Conservation (phyloP, 2,113 vertebrate species). For the Eurypyga helias region DNA sequence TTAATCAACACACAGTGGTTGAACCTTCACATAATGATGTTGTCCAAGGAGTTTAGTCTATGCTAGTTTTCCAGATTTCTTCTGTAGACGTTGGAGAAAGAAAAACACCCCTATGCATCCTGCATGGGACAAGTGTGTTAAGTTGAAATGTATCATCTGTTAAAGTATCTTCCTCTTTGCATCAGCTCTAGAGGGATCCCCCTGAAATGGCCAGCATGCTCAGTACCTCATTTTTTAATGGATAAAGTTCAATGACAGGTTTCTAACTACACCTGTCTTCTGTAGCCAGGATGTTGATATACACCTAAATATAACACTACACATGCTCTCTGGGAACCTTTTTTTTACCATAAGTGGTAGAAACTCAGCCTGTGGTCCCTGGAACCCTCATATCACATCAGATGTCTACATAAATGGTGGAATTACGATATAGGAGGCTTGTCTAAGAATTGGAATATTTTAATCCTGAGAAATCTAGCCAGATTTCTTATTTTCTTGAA, state of each 20-base stretch:
- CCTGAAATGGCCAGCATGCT: not conserved
- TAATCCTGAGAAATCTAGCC: not conserved
- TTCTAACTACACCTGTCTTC: not conserved
- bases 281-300: not conserved
- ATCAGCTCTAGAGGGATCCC: not conserved
- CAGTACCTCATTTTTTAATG: not conserved
- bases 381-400: not conserved
- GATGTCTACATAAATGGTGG: not conserved
- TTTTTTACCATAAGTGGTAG: not conserved
- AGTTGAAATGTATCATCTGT: not conserved
- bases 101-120: not conserved
- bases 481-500: not conserved
- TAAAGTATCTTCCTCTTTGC: not conserved
- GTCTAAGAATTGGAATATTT: not conserved
- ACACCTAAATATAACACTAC: not conserved
- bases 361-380: not conserved
- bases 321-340: not conserved
- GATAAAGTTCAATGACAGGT: not conserved
- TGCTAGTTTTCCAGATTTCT: not conserved
- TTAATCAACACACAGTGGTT: not conserved
- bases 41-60: not conserved
- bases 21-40: not conserved
- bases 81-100: not conserved
- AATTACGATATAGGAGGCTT: not conserved
- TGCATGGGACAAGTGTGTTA: not conserved